Percentiles rank a stretch among this genome's conserved stretches.
These are phyloP conservation scores for Chaetodon trifasciatus DNA, from an alignment of 2,797 vertebrate genomes.

Conservation along the genomic window DNA sequence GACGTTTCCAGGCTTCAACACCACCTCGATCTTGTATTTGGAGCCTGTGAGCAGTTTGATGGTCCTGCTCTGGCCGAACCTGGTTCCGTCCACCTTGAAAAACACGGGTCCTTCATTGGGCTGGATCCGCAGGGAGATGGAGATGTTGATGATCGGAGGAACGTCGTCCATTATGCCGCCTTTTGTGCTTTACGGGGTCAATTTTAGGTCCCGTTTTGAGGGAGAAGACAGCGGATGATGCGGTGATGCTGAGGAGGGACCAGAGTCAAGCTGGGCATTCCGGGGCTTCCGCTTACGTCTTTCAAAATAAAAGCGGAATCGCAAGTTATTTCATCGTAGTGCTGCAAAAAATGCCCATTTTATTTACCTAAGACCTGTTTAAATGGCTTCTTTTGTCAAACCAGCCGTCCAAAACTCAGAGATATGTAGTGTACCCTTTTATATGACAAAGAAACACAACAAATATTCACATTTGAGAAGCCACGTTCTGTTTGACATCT, in stretches of 20 bases:
- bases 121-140: slow-evolving; percentile 93
- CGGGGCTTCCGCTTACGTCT: slow-evolving; percentile 37
- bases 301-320: slow-evolving; percentile 67
- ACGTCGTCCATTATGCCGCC: slow-evolving; percentile 90
- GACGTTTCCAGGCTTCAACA: slow-evolving; percentile 90
- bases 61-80: slow-evolving; percentile 96
- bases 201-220: neutral
- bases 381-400: no score
- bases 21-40: slow-evolving; percentile 96
- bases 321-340: no score
- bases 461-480: neutral
- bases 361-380: no score
- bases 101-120: slow-evolving; percentile 97
- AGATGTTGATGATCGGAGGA: slow-evolving; percentile 91
- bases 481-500: no score
- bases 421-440: neutral
- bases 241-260: slow-evolving; percentile 63
- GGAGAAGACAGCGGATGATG: slow-evolving; percentile 33
- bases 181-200: neutral
- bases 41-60: slow-evolving; percentile 98
- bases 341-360: no score
- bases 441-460: neutral
- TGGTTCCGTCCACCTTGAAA: slow-evolving; percentile 97
- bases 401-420: no score
- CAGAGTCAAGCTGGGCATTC: neutral